phyloP scores from a whole-genome alignment of 2,113 vertebrate genomes.

The Tympanuchus pallidicinctus region DNA sequence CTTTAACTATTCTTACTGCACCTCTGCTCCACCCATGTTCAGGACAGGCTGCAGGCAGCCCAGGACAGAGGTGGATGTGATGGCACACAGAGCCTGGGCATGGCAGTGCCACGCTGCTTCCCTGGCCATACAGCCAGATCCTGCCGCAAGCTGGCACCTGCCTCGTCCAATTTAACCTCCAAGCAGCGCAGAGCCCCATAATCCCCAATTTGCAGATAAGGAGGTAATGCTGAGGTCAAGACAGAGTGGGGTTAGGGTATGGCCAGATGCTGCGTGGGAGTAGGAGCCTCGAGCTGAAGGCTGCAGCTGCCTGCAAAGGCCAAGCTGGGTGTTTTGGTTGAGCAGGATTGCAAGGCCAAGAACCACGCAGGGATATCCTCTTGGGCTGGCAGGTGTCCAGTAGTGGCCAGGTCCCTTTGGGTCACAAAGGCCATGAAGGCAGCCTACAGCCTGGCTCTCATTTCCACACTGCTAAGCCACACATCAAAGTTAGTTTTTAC shows the following conservation, averaged over 20 bases:
- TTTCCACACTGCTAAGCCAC: accelerated
- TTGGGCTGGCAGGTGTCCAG: accelerated
- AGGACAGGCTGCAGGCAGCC: not conserved
- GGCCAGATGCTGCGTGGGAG: not conserved
- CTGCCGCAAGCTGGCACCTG: not conserved
- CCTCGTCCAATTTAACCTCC: not conserved
- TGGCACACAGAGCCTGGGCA: not conserved
- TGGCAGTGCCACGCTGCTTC: not conserved
- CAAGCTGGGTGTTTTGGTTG: not conserved
- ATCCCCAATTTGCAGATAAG: not conserved
- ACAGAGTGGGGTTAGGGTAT: not conserved
- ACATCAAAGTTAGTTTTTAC: not conserved
- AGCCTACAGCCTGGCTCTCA: not conserved
- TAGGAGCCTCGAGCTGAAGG: not conserved
- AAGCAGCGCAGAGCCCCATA: not conserved
- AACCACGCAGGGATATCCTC: not conserved
- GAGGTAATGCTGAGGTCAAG: not conserved
- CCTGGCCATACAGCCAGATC: not conserved
- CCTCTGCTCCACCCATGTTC: not conserved
- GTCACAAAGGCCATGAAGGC: not conserved
- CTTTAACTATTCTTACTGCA: not conserved
- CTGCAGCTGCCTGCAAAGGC: not conserved
- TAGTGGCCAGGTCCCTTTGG: not conserved
- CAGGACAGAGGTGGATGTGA: accelerated
- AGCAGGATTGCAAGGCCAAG: not conserved